These are phyloP conservation scores for Dendrolimus pini DNA, from an alignment of 2,888 invertebrate genomes.

Conservation along the genomic window DNA sequence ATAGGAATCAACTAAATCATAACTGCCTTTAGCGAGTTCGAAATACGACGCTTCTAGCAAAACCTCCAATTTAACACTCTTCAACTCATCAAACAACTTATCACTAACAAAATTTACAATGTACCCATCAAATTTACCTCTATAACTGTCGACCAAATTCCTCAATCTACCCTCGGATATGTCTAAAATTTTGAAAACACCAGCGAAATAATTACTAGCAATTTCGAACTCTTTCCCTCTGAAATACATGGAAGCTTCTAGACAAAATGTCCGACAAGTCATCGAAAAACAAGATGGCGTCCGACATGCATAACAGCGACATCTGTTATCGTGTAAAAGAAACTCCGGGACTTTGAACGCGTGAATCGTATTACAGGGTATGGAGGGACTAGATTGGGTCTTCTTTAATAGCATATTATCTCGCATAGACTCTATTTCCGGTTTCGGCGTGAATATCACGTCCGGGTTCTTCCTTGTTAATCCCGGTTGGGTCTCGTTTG, in stretches of 20 bases:
- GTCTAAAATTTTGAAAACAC: constrained; percentile 26
- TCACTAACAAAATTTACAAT: constrained; percentile 27
- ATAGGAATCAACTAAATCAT: constrained; percentile 34
- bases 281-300: constrained; percentile 28
- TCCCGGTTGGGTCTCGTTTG: constrained; percentile 21
- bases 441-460: constrained; percentile 28
- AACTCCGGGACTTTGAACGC: constrained; percentile 38
- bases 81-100: constrained; percentile 23
- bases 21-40: constrained; percentile 32
- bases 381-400: constrained; percentile 32
- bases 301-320: constrained; percentile 42
- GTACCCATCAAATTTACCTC: constrained; percentile 23
- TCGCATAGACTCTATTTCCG: constrained; percentile 46
- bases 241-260: constrained; percentile 49
- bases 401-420: constrained; percentile 33
- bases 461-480: constrained; percentile 10
- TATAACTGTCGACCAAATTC: constrained; percentile 12
- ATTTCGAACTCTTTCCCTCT: constrained; percentile 41
- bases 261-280: constrained; percentile 24
- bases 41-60: constrained; percentile 46
- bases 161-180: constrained; percentile 29
- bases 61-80: constrained; percentile 28
- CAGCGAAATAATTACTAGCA: constrained; percentile 50
- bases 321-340: constrained; percentile 30
- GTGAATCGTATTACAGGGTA: constrained; percentile 25